Conservation (phyloP, 2,113 vertebrate genomes). For the Pimephales promelas region DNA sequence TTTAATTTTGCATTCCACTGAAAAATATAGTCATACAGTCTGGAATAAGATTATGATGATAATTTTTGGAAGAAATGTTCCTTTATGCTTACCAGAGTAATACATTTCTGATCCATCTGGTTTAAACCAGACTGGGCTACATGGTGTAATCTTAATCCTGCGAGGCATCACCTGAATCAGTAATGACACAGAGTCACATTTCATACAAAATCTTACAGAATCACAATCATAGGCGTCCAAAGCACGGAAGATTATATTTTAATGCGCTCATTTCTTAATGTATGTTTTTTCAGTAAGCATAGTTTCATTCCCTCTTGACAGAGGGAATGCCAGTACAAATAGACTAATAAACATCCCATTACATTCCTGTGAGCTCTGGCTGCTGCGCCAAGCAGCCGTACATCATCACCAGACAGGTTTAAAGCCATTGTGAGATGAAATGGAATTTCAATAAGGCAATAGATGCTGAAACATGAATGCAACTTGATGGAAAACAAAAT, state of each 20-base stretch:
- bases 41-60: background rate
- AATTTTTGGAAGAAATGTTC: background rate
- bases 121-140: slow-evolving; percentile 33
- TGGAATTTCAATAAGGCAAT: slow-evolving; percentile 68
- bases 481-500: slow-evolving; percentile 20
- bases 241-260: background rate
- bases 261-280: background rate
- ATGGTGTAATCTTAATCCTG: slow-evolving; percentile 33
- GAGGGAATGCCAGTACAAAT: background rate
- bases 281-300: slow-evolving; percentile 1
- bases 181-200: background rate
- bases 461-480: slow-evolving; percentile 29
- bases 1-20: background rate
- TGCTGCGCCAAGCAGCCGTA: slow-evolving; percentile 8
- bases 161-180: slow-evolving; percentile 34
- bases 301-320: background rate
- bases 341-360: slow-evolving; percentile 19
- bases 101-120: slow-evolving; percentile 9
- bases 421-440: slow-evolving; percentile 11
- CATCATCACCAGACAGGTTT: slow-evolving; percentile 31
- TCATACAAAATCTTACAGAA: background rate
- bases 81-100: background rate
- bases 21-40: background rate
- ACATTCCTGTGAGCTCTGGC: slow-evolving; percentile 12
- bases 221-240: background rate